Evolutionary conservation across 2,888 invertebrate genomes (phyloP).

Genomic region (Diarsia mendica): DNA sequence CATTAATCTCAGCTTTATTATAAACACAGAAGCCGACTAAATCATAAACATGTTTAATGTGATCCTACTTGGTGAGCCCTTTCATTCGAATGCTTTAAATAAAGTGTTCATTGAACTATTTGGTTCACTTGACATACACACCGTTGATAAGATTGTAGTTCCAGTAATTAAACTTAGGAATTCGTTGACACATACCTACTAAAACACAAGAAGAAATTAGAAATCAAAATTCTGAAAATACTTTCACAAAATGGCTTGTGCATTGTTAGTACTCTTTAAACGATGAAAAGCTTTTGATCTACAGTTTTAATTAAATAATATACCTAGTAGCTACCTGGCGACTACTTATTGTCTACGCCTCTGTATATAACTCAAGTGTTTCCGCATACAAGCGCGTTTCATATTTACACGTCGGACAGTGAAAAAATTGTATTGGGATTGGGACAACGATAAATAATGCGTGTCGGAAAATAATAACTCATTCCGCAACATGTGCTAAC

Average conservation of each 20-base stretch:
- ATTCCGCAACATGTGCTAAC: constrained; percentile 77
- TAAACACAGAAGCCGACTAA: constrained; percentile 85
- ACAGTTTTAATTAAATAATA: background rate
- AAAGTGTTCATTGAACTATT: constrained; percentile 72
- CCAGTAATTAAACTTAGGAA: constrained; percentile 34
- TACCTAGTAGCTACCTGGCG: background rate
- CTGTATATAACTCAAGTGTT: constrained; percentile 43
- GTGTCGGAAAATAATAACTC: constrained; percentile 78
- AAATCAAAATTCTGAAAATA: background rate
- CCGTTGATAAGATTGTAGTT: constrained; percentile 35
- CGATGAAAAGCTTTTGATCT: background rate
- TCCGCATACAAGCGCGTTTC: constrained; percentile 37
- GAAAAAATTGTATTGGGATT: constrained; percentile 74
- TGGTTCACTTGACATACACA: constrained; percentile 22
- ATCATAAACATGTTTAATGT: constrained; percentile 86
- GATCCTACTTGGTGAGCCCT: constrained; percentile 69
- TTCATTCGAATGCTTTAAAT: constrained; percentile 74
- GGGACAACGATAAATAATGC: constrained; percentile 75
- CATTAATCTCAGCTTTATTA: constrained; percentile 88
- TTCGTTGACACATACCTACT: constrained; percentile 26
- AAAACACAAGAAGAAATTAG: no score
- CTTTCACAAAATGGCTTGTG: background rate
- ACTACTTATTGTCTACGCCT: constrained; percentile 10
- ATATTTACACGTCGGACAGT: constrained; percentile 51
- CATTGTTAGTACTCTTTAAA: background rate